phyloP scores from a whole-genome alignment of 2,797 vertebrate species.

The Vultur gryphus region DNA sequence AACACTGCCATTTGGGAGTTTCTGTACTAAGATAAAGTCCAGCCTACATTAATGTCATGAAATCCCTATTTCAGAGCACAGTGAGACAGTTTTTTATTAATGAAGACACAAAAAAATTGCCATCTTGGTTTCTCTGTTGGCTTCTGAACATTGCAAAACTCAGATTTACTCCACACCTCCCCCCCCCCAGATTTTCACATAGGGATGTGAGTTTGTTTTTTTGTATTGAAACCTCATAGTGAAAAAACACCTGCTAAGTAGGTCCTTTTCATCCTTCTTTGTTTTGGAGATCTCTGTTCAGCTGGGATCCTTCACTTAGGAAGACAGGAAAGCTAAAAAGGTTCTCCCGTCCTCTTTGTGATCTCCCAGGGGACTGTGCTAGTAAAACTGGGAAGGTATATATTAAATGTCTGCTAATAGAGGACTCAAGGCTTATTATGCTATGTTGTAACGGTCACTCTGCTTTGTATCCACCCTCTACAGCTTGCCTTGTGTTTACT shows the following conservation, averaged over 20 bases:
- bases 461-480: background rate
- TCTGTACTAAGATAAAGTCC: slow-evolving; percentile 16
- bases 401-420: background rate
- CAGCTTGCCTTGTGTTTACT: background rate
- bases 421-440: background rate
- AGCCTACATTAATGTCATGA: background rate
- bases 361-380: background rate
- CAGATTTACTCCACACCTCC: background rate
- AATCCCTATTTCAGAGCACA: background rate
- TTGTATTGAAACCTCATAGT: background rate
- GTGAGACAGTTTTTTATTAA: background rate
- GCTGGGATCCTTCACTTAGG: background rate
- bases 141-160: background rate
- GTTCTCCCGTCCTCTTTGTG: background rate
- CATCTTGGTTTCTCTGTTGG: background rate
- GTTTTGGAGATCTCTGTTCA: background rate
- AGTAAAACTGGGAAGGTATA: background rate
- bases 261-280: background rate
- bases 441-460: background rate
- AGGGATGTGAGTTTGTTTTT: background rate
- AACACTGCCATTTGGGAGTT: slow-evolving; percentile 1
- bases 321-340: background rate
- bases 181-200: background rate
- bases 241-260: background rate
- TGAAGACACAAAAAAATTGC: background rate